Evolutionary conservation across 2,888 invertebrate genomes (phyloP).

Genomic region (Cheilosia pagana): DNA sequence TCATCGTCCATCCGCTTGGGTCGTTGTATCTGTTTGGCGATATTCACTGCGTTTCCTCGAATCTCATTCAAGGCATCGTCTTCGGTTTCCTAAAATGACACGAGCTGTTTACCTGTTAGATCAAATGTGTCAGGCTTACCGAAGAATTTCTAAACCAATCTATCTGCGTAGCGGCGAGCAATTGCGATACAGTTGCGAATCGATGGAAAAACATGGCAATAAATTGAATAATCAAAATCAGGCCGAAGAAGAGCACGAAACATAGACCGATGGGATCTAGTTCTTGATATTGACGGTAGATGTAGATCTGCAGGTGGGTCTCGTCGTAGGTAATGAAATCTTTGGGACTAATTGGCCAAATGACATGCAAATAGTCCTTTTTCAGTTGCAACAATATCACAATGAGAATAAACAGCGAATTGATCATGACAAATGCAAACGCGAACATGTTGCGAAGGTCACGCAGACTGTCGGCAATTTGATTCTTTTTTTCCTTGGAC

Average conservation of each 20-base stretch:
- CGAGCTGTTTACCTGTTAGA: background rate
- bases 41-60: conserved; percentile 86
- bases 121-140: conserved; percentile 73
- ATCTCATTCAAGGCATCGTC: conserved; percentile 84
- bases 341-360: conserved; percentile 88
- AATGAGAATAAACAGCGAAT: conserved; percentile 90
- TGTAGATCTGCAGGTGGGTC: conserved; percentile 83
- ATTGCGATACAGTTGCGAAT: conserved; percentile 89
- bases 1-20: conserved; percentile 82
- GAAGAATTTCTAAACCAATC: conserved; percentile 82
- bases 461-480: conserved; percentile 81
- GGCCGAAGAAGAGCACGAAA: conserved; percentile 89
- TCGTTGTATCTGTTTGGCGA: conserved; percentile 85
- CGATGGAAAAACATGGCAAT: conserved; percentile 90
- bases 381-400: conserved; percentile 90
- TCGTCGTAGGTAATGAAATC: conserved; percentile 84
- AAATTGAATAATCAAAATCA: conserved; percentile 89
- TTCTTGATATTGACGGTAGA: conserved; percentile 86
- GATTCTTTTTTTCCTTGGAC: conserved; percentile 86
- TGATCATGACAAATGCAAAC: conserved; percentile 90
- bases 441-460: conserved; percentile 87
- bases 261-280: conserved; percentile 90
- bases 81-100: conserved; percentile 35
- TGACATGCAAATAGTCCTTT: conserved; percentile 87
- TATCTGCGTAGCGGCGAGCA: conserved; percentile 88